phyloP scores from a whole-genome alignment of 1,140 invertebrate species.

The Lucilia cuprina region DNA sequence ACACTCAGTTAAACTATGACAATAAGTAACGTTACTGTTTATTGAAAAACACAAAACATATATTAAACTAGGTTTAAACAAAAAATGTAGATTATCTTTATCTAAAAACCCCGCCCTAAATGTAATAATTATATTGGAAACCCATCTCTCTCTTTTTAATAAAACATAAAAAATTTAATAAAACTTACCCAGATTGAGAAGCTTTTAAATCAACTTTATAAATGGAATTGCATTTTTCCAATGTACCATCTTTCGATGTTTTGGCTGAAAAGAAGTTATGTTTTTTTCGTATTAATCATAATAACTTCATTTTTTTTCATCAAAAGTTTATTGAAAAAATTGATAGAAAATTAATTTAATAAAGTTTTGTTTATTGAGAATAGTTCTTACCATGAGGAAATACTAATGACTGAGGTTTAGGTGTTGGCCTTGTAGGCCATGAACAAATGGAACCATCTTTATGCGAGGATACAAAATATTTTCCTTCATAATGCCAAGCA shows the following conservation, averaged over 20 bases:
- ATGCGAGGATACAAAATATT: constrained; percentile 97
- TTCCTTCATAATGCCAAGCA: constrained; percentile 97
- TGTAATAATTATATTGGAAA: no score
- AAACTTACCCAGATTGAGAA: constrained; percentile 82
- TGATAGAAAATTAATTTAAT: no score
- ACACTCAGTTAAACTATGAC: no score
- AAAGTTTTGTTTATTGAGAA: no score
- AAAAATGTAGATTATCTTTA: no score
- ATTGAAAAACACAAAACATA: no score
- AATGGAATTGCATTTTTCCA: constrained; percentile 89
- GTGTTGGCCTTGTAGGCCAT: constrained; percentile 80
- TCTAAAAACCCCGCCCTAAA: no score
- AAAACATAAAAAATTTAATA: neutral
- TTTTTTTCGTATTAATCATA: no score
- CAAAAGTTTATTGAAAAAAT: neutral
- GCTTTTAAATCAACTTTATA: constrained; percentile 95
- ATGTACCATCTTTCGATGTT: constrained; percentile 84
- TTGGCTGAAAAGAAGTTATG: constrained; percentile 71
- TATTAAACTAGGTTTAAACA: no score
- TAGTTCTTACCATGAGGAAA: constrained; percentile 86
- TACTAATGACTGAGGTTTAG: constrained; percentile 80
- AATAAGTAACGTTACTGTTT: no score
- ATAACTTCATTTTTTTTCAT: neutral
- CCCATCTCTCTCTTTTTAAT: no score
- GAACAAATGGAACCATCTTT: constrained; percentile 93